Base-by-base conservation (phyloP, 2,888 invertebrate genomes). In the Villa cingulata region DNA sequence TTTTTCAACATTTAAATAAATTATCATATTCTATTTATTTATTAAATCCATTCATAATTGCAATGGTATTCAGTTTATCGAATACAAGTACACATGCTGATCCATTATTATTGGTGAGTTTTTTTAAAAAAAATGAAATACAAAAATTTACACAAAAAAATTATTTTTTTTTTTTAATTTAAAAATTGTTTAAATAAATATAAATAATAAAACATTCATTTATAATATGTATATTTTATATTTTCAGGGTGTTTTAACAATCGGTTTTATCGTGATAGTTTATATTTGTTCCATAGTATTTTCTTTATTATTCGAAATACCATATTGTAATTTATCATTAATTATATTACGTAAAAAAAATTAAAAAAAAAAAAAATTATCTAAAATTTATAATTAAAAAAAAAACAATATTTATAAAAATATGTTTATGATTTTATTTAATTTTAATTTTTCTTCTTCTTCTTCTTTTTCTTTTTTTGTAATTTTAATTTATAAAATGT, bases 1-100 rank as follows among this genome's bases (percentile, higher is more conserved):
- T 63, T 0, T 70, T 69, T 46, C 66, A 68, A 45, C 70, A 69
- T 39, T 46, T 77, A 4, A 76, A 77, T 56, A 70, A 74, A 51
- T 56, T 78, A 32, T 75, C 77, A 0, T 78, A 74, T 57, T 73
- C 73, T 41, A 73, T 74, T 32, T 78, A 78, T 58, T 63, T 78
- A 29, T 53, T 77, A 23, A 77, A 78, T 65, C 78, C 78, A 1
- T 59, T 76, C 36, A 55, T 77, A 14, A 73, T 77, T 50, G 67
- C 65, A 45, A 63, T 74, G 38, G 58, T 75, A 19, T 74, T 64
- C 42, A 64, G 68, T 34, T 50, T 64, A 47, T 63, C 67, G 3
- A 66, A 57, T 41, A 58, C 59, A 23, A 67, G 68, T 48, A 64
- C 65, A 0, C 62, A 66, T 46, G 63, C 64, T 19, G 67, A 70